phyloP scores from a whole-genome alignment of 2,888 invertebrate genomes.

The Cheilosia vernalis region DNA sequence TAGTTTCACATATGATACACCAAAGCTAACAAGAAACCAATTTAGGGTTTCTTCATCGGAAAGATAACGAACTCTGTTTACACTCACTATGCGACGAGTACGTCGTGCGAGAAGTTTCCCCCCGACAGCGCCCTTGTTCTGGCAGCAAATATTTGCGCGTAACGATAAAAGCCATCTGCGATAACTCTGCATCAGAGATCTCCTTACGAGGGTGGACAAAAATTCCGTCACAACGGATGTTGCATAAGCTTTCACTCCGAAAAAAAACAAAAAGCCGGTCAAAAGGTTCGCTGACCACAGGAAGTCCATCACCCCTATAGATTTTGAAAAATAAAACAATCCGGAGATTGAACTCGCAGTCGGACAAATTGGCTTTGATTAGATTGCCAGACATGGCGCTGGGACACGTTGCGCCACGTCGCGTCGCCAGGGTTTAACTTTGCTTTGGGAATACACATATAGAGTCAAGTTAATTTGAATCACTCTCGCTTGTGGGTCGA shows the following conservation, averaged over 20 bases:
- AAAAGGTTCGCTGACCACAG: constrained; percentile 33
- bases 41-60: constrained; percentile 17
- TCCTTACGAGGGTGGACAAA: not conserved
- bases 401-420: constrained; percentile 20
- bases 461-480: constrained; percentile 65
- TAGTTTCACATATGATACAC: constrained; percentile 2
- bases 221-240: constrained; percentile 19
- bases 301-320: constrained; percentile 42
- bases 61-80: constrained; percentile 24
- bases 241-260: constrained; percentile 17
- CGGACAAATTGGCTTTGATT: constrained; percentile 68
- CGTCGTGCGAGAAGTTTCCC: too few species aligned
- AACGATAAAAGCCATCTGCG: constrained; percentile 11
- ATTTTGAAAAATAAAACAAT: constrained; percentile 20
- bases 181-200: not conserved
- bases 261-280: constrained; percentile 4
- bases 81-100: not conserved
- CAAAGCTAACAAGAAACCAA: constrained; percentile 25
- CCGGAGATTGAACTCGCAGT: constrained; percentile 17
- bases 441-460: constrained; percentile 4
- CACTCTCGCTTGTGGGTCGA: constrained; percentile 61
- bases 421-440: constrained; percentile 19
- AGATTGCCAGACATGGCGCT: constrained; percentile 59
- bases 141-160: constrained; percentile 20
- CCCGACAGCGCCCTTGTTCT: not conserved